Evolutionary conservation across 2,113 vertebrate genomes (phyloP), one percentile per base, ranked within the genome.

Genomic region (Falcunculus frontatus): DNA sequence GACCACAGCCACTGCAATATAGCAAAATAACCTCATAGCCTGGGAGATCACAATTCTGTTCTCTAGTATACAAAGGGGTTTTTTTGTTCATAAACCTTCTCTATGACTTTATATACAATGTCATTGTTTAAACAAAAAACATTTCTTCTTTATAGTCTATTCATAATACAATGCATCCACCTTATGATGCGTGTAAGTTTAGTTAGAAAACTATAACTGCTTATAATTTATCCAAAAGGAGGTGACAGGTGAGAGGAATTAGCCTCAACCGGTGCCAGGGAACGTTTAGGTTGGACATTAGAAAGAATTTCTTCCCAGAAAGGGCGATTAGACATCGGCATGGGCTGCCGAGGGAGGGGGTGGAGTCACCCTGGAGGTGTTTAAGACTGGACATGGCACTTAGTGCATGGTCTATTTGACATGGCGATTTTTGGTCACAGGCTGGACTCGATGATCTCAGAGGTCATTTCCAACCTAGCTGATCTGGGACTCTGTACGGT

Each of bases 191-290:
- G 1, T 95, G 5, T 80, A 97, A 94, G 94, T 97, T 97, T 97
- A 96, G 97, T 97, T 95, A 97, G 84, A 97, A 96, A 97, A 95
- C 68, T 93, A 0, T 88, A 97, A 92, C 90, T 97, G 90, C 89
- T 96, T 97, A 86, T 89, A 84, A 94, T 95, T 97, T 94, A 94
- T 91, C 63, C 56, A 69, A 95, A 95, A 95, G 77, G 70, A 96
- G 70, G 35, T 3, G 30, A 76, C 7, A 46, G n/a, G 14, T 1
- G 3, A 49, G 26, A 55, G 22, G 46, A 69, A 69, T 14, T 16
- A 17, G 19, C 13, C 60, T 52, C 39, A 46, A 30, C 1, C 19
- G 20, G 19, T 4, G 3, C 12, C 29, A 60, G 4, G 22, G 12
- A 22, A 69, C n/a, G 22, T 42, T 76, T 47, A 69, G 47, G 13